These are phyloP conservation scores for Balanococcus diminutus DNA, from an alignment of 2,888 invertebrate species.

Conservation along the genomic window DNA sequence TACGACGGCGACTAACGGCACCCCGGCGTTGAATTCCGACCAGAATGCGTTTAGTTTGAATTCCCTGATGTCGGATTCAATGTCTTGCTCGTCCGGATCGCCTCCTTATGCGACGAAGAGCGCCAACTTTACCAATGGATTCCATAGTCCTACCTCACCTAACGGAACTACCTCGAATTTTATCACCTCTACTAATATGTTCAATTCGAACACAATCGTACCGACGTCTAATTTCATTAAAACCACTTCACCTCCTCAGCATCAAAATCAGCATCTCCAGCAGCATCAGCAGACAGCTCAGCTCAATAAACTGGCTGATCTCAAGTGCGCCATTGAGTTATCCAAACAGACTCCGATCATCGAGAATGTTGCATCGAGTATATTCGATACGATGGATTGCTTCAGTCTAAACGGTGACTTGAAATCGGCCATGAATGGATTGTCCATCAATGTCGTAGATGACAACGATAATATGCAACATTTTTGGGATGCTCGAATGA, in stretches of 20 bases:
- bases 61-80: slow-evolving; percentile 8
- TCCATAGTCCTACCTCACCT: slow-evolving; percentile 30
- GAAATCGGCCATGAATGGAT: background rate
- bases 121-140: background rate
- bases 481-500: slow-evolving; percentile 57
- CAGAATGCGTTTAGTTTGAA: background rate
- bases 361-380: background rate
- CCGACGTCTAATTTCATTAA: background rate
- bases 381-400: slow-evolving; percentile 18
- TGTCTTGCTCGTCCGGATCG: background rate
- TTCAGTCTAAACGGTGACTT: background rate
- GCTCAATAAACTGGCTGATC: background rate
- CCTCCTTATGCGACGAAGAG: background rate
- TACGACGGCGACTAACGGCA: background rate
- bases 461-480: slow-evolving; percentile 55
- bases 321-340: background rate
- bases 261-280: no score
- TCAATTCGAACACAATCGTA: slow-evolving; percentile 9
- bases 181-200: slow-evolving; percentile 10
- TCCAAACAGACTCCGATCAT: background rate
- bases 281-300: no score
- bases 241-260: background rate
- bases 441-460: background rate
- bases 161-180: slow-evolving; percentile 22
- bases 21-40: background rate